A percentile compares a stretch with the other conserved stretches of the same genome.
phyloP scores from a whole-genome alignment of 2,797 vertebrate genomes.

The Petrocephalus sullivani region DNA sequence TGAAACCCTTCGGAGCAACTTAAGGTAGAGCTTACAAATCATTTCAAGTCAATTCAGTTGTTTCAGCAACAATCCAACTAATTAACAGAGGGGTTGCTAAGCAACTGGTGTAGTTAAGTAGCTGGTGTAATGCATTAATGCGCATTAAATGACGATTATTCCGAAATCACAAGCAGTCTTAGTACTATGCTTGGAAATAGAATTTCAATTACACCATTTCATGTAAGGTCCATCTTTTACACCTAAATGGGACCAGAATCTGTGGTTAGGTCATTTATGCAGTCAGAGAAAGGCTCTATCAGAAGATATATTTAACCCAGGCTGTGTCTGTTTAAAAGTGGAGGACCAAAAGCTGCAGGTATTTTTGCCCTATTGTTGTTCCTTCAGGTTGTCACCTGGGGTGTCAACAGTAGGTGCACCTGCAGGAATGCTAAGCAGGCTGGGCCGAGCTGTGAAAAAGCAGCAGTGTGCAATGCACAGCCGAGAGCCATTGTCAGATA shows the following conservation, averaged over 20 bases:
- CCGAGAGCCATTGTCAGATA: not conserved
- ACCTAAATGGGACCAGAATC: not conserved
- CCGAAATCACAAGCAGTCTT: not conserved
- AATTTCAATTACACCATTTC: not conserved
- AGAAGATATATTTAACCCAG: not conserved
- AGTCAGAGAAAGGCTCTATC: not conserved
- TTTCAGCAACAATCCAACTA: not conserved
- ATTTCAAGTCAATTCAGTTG: not conserved
- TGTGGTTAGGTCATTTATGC: not conserved
- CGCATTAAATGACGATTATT: not conserved
- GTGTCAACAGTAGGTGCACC: not conserved
- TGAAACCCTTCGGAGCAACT: too few species aligned
- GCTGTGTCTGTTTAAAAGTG: not conserved
- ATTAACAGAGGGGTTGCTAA: not conserved
- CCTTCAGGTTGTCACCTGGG: not conserved
- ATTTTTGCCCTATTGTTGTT: conserved; percentile 1
- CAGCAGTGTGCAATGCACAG: not conserved
- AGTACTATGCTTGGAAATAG: not conserved
- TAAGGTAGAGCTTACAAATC: too few species aligned
- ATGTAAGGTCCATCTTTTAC: not conserved
- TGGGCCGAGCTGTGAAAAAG: not conserved
- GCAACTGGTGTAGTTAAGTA: too few species aligned
- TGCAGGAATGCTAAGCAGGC: not conserved
- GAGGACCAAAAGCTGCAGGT: not conserved
- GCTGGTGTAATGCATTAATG: not conserved